These are phyloP conservation scores for Frankliniella intonsa DNA, from an alignment of 2,888 invertebrate species.

Conservation along the genomic window DNA sequence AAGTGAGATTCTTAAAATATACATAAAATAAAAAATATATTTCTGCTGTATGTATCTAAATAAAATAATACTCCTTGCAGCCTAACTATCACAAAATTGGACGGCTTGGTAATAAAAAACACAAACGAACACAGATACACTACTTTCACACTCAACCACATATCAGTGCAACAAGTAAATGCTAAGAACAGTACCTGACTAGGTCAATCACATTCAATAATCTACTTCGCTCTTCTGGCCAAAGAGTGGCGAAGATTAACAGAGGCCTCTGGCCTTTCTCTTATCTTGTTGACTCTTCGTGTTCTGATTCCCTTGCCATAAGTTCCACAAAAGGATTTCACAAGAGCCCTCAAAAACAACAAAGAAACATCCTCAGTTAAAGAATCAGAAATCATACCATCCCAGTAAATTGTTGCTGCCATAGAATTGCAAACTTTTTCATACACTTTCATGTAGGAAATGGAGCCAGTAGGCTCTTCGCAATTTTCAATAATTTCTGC, in stretches of 20 bases:
- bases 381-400: slow-evolving; percentile 9
- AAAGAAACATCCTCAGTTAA: not conserved
- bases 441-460: not conserved
- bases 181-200: not conserved
- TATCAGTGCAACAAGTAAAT: too few species aligned
- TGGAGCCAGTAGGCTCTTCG: not conserved
- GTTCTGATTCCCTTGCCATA: not conserved
- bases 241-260: not conserved
- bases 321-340: not conserved
- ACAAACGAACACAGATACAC: not conserved
- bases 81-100: too few species aligned
- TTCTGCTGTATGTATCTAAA: not conserved
- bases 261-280: slow-evolving; percentile 7
- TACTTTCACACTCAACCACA: too few species aligned
- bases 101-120: not conserved
- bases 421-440: not conserved
- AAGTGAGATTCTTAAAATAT: not conserved
- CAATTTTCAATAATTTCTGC: not conserved
- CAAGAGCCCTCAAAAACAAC: not conserved
- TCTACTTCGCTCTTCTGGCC: not conserved
- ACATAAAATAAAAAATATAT: not conserved
- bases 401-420: slow-evolving; percentile 13
- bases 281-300: not conserved
- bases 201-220: not conserved
- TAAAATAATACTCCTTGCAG: not conserved